Conservation (phyloP, 2,888 invertebrate genomes). For the Pheosia gnoma region DNA sequence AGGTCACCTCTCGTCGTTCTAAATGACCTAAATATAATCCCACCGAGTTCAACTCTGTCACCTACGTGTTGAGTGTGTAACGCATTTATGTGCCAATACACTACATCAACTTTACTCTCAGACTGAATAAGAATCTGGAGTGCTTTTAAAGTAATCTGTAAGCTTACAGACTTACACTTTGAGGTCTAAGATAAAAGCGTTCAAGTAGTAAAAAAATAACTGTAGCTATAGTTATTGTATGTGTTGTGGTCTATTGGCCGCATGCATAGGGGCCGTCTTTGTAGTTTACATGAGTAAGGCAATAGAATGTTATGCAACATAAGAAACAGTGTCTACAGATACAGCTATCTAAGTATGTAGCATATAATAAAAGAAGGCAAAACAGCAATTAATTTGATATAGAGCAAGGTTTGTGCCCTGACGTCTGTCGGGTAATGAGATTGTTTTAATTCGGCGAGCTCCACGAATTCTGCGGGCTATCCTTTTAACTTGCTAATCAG, state of each 20-base stretch:
- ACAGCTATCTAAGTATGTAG: neutral
- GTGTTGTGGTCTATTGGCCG: no score
- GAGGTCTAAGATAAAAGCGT: neutral
- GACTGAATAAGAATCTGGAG: neutral
- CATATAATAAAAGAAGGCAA: conserved; percentile 9
- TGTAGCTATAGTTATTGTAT: no score
- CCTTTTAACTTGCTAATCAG: conserved; percentile 74
- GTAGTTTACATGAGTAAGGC: no score
- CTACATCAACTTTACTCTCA: neutral
- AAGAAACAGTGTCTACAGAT: conserved; percentile 1
- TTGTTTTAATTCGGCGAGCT: conserved; percentile 68
- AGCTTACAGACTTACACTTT: neutral
- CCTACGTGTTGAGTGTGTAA: neutral
- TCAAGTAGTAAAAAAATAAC: neutral
- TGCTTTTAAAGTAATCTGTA: neutral
- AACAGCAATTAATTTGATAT: conserved; percentile 39
- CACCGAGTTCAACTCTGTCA: conserved; percentile 13
- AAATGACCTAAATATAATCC: conserved; percentile 18
- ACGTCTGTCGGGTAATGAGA: conserved; percentile 61
- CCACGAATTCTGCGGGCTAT: conserved; percentile 53
- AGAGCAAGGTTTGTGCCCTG: conserved; percentile 44
- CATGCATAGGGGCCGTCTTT: no score
- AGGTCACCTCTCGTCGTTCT: conserved; percentile 18
- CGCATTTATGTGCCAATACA: neutral
- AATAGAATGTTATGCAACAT: neutral